Evolutionary conservation across 2,888 invertebrate species (phyloP), one percentile per base, ranked within the genome.

Genomic region (Anaspis maculata): DNA sequence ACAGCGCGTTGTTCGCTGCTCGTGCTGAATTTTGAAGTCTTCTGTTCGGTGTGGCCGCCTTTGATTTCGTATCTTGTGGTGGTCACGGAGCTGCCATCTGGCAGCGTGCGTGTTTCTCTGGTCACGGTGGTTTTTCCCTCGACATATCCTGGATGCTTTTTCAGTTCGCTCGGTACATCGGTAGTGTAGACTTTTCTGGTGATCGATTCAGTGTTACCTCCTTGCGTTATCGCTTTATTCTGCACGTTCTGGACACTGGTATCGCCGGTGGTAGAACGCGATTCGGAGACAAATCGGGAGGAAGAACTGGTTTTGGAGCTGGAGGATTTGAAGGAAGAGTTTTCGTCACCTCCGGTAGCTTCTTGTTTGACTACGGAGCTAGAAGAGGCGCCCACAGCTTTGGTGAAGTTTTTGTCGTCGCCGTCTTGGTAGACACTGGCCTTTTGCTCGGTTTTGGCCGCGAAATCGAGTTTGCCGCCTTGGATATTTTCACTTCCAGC

Each of bases 61-160:
- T 63, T 68, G 19, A 77, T 77, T 55, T 81, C 80, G 21, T 77
- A 75, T 25, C 73, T 72, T 12, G 79, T 79, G 39, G 77, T 79
- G n/a, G 78, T 80, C 1, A 80, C 74, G 24, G 71, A 71, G 2
- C 76, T 76, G 10, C 81, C 82, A 51, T 79, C 80, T 1, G 76
- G 74, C 24, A 79, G 61, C 27, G 75, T 73, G 45, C 77, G 73
- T 1, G 78, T 81, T 48, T 82, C 81, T 9, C 76, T 76, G 4
- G 76, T 72, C 42, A 77, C 72, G 64, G 76, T 74, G 25, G 79
- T 77, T 59, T 75, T 75, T 37, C 79, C 72, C 56, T 80, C 77
- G 11, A 59, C 45, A 32, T 54, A 62, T 30, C 49, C 55, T 3
- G 59, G 56, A 42, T 57, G 56, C 19, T 46, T 51, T 38, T 59